Base-by-base conservation (phyloP, 2,888 invertebrate genomes). In the Drosophila nigricruria region DNA sequence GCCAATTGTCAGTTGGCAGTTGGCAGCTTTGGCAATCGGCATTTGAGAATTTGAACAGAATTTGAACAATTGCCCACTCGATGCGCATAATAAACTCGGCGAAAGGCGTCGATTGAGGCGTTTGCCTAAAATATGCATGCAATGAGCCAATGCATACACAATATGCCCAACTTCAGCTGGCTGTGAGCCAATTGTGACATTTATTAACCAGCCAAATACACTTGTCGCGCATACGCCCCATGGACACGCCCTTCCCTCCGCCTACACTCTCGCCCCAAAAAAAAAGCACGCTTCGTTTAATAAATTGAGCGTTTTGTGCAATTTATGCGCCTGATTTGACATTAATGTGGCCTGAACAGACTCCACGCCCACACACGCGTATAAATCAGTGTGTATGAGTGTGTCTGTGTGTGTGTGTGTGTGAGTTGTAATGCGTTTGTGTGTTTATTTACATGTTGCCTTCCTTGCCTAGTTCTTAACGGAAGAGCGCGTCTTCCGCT, bases 271-370 rank as follows among this genome's bases (percentile, higher is more conserved):
- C 0, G 5, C 0, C 10, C 10, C 25, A n/a, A n/a, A 3, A 10
- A 59, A 68, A 57, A 64, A 70, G 75, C 70, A 78, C 66, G 86
- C 76, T 77, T 80, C 82, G 80, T 89, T 89, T 73, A 90, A 88
- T 90, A 91, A 91, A 91, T 90, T 88, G 89, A 87, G 84, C 89
- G 82, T 85, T 89, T 88, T 83, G 84, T 80, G 89, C 85, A 83
- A 88, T 91, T 90, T 86, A 91, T 91, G 82, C 90, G 86, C 74
- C 89, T 91, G 90, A 91, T 91, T 89, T 91, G 90, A 91, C 91
- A 87, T 90, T 91, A 92, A 91, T 91, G 91, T 89, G 82, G 79
- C 82, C 83, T 82, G 84, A 91, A 91, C 89, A 83, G 82, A 71
- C 79, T 54, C 20, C 54, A 18, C 32, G 43, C 60, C 25, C 57